Percentiles rank a stretch among this genome's conserved stretches.
These are phyloP conservation scores for Diadema setosum DNA, from an alignment of 35 echinoderm and acorn worm genomes.

Conservation along the genomic window DNA sequence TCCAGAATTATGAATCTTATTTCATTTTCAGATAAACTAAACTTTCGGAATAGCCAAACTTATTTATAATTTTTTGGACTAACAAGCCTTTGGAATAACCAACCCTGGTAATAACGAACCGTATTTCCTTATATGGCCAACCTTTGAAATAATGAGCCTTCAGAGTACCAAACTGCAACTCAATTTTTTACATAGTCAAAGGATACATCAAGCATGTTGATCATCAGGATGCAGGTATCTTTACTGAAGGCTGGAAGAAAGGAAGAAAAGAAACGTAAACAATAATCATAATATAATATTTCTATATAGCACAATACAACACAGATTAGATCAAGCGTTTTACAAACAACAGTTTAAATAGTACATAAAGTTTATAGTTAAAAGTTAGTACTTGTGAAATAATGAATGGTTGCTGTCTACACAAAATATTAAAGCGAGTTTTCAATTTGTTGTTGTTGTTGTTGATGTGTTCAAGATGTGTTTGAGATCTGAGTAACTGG, in stretches of 20 bases:
- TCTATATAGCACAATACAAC: no score
- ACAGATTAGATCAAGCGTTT: no score
- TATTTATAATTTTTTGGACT: background rate
- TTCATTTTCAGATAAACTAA: background rate
- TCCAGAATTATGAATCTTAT: background rate
- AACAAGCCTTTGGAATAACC: no score
- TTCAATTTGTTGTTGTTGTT: no score
- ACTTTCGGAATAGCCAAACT: background rate
- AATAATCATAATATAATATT: no score
- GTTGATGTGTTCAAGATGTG: no score
- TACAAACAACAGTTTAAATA: no score
- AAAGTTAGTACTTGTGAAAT: no score
- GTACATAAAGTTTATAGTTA: no score
- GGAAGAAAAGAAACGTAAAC: background rate
- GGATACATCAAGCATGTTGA: slow-evolving; percentile 99
- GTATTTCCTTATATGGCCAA: background rate
- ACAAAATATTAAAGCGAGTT: no score
- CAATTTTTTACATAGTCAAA: slow-evolving; percentile 18
- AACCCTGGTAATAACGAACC: background rate
- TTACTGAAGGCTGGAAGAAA: slow-evolving; percentile 72
- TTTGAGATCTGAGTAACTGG: no score
- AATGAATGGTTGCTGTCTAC: no score
- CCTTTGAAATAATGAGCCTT: background rate
- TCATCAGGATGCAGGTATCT: slow-evolving; percentile 81
- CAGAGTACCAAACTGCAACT: background rate